These are phyloP conservation scores for Ephialtes manifestator DNA, from an alignment of 2,888 invertebrate genomes.

Conservation along the genomic window DNA sequence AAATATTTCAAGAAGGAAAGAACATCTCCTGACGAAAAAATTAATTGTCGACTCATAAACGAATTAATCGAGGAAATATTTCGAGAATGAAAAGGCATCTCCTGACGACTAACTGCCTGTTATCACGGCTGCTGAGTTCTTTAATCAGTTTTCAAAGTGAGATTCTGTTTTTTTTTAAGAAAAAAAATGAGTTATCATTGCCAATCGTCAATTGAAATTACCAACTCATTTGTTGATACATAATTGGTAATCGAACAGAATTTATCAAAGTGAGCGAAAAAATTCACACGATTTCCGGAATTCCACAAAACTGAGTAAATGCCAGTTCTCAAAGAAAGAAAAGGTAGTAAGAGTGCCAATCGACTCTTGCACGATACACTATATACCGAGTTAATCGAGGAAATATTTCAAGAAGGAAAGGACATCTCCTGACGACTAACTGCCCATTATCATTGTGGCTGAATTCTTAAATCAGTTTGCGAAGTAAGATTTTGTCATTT, in stretches of 20 bases:
- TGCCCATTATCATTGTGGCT: too few species aligned
- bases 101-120: too few species aligned
- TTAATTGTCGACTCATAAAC: too few species aligned
- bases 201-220: neutral
- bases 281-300: neutral
- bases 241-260: neutral
- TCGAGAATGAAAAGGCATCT: too few species aligned
- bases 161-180: too few species aligned
- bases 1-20: too few species aligned
- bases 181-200: neutral
- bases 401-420: constrained; percentile 53
- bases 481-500: too few species aligned
- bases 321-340: neutral
- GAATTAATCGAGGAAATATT: too few species aligned
- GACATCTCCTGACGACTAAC: constrained; percentile 22
- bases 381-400: neutral
- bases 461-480: too few species aligned
- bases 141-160: too few species aligned
- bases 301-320: neutral
- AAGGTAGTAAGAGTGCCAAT: constrained; percentile 39
- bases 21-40: too few species aligned
- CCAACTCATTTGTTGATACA: neutral
- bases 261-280: neutral
- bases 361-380: constrained; percentile 44
- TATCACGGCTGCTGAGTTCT: too few species aligned